Conservation (phyloP, 2,113 vertebrate species). For the Scolopax mira region DNA sequence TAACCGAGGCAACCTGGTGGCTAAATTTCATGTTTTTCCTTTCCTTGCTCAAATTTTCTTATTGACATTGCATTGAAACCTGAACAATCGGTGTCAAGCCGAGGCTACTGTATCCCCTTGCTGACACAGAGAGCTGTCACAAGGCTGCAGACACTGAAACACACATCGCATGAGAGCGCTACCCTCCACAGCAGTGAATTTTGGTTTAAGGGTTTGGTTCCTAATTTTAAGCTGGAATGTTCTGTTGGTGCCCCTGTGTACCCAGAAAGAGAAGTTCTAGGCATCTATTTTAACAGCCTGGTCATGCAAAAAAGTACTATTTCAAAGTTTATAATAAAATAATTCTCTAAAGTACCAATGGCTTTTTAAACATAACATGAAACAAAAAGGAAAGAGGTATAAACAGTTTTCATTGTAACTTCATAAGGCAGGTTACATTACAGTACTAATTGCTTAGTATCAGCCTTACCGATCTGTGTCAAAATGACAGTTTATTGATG, state of each 20-base stretch:
- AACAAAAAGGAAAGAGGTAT: neutral
- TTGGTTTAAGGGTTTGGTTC: neutral
- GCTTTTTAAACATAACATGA: neutral
- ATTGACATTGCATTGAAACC: neutral
- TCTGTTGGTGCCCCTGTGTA: neutral
- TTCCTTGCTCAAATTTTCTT: no score
- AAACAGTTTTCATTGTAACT: neutral
- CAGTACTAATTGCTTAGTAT: neutral
- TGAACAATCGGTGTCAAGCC: rapidly evolving
- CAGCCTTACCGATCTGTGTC: neutral
- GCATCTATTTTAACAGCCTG: neutral
- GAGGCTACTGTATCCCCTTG: rapidly evolving
- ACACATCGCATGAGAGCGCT: neutral
- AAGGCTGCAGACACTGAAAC: neutral
- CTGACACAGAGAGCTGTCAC: neutral
- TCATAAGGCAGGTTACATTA: neutral
- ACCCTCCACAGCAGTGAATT: no score
- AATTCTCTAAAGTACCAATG: neutral
- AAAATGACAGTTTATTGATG: neutral
- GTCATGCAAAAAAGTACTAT: neutral
- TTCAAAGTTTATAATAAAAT: neutral
- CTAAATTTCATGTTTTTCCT: no score
- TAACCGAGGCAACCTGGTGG: rapidly evolving
- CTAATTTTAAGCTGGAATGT: neutral
- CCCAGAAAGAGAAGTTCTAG: neutral